phyloP scores from a whole-genome alignment of 2,888 invertebrate species.

The Julus scandinavius region DNA sequence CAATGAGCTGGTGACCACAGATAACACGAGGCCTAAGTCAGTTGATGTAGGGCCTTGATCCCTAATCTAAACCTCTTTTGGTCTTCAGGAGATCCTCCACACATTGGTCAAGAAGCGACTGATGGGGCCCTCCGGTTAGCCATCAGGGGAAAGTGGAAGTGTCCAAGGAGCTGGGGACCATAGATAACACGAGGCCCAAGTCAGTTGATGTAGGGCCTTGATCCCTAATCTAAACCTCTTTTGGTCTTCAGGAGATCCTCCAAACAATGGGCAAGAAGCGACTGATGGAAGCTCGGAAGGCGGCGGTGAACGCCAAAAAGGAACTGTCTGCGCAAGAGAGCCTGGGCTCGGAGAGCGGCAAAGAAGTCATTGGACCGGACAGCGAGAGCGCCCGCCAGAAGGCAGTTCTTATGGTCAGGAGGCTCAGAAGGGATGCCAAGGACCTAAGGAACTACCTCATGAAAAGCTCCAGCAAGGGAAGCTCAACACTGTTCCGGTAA shows the following conservation, averaged over 20 bases:
- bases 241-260: slow-evolving; percentile 75
- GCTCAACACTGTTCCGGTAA: slow-evolving; percentile 47
- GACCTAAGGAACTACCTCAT: slow-evolving; percentile 57
- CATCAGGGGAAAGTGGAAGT: too few relatives aligned
- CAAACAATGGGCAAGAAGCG: slow-evolving; percentile 87
- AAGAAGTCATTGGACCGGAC: slow-evolving; percentile 53
- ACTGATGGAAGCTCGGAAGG: slow-evolving; percentile 79
- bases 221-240: not conserved
- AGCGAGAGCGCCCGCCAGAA: slow-evolving; percentile 55
- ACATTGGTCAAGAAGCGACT: slow-evolving; percentile 85
- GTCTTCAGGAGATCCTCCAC: slow-evolving; percentile 78
- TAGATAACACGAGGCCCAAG: too few relatives aligned
- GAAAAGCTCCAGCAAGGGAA: slow-evolving; percentile 52
- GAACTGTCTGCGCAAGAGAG: slow-evolving; percentile 50
- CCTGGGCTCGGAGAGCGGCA: slow-evolving; percentile 18
- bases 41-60: not conserved
- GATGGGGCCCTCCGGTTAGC: too few relatives aligned
- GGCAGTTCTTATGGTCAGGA: slow-evolving; percentile 56
- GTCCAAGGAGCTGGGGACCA: too few relatives aligned
- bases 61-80: not conserved
- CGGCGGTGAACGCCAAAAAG: slow-evolving; percentile 60
- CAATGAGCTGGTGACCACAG: too few relatives aligned
- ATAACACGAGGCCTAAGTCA: too few relatives aligned
- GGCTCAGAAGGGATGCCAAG: slow-evolving; percentile 56
- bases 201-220: not conserved